Evolutionary conservation across 2,797 vertebrate genomes (phyloP).

Genomic region (Manis pentadactyla): DNA sequence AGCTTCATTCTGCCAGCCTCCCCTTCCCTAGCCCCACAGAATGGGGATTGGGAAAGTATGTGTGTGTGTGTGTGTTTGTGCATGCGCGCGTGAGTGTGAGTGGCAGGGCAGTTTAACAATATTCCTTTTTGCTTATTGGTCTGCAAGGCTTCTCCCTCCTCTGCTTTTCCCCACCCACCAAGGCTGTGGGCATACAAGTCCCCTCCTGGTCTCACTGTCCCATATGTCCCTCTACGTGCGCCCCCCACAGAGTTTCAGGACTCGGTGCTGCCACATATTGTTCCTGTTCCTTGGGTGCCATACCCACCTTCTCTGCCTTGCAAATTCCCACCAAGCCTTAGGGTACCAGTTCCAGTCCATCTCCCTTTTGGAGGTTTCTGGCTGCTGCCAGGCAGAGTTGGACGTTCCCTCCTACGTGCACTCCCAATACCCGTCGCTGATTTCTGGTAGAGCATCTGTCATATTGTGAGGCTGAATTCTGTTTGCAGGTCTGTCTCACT

Average conservation of each 20-base stretch:
- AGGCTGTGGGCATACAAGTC: background rate
- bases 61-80: too few species aligned
- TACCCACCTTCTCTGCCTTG: background rate
- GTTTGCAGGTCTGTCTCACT: background rate
- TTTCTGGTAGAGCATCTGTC: background rate
- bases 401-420: background rate
- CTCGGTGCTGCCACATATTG: accelerated
- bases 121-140: background rate
- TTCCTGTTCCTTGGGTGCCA: background rate
- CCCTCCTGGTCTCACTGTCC: background rate
- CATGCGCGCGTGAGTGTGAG: background rate
- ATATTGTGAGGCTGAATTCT: accelerated
- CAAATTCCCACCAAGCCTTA: background rate
- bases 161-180: background rate
- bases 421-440: accelerated
- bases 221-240: background rate
- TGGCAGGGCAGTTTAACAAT: background rate
- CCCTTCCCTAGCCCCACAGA: background rate
- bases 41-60: background rate
- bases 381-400: accelerated
- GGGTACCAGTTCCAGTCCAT: background rate
- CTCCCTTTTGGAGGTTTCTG: background rate
- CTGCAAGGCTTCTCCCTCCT: background rate
- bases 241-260: background rate
- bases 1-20: background rate